phyloP scores from a whole-genome alignment of 1,140 invertebrate genomes.

The Brachionus manjavacas region DNA sequence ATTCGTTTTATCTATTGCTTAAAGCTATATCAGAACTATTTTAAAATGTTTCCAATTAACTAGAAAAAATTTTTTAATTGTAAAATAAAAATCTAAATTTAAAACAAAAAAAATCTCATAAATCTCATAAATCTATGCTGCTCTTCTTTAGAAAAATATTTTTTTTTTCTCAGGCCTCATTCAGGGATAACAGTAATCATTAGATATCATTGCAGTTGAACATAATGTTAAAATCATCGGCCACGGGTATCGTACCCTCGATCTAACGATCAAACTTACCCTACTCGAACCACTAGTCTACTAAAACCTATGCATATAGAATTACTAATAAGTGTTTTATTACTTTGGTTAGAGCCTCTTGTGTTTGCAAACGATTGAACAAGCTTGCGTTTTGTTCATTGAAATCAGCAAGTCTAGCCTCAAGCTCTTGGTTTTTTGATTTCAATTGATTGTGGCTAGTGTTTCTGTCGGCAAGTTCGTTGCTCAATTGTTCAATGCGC shows the following conservation, averaged over 20 bases:
- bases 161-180: not conserved
- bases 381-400: not conserved
- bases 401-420: not conserved
- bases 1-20: too few relatives aligned
- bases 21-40: too few relatives aligned
- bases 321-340: not conserved
- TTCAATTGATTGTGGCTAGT: not conserved
- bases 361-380: not conserved
- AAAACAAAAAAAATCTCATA: too few relatives aligned
- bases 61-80: too few relatives aligned
- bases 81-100: too few relatives aligned
- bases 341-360: conserved; percentile 20
- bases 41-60: too few relatives aligned
- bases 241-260: not conserved
- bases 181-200: not conserved
- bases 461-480: not conserved
- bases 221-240: conserved; percentile 21
- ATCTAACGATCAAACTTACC: not conserved
- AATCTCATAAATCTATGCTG: too few relatives aligned
- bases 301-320: not conserved
- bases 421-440: not conserved
- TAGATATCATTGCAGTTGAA: conserved; percentile 30
- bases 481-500: not conserved
- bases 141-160: too few relatives aligned
- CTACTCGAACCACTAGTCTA: conserved; percentile 9